A percentile compares a stretch with the other conserved stretches of the same genome.
Conservation (phyloP, 2,888 invertebrate species). For the Anthrax anthrax region DNA sequence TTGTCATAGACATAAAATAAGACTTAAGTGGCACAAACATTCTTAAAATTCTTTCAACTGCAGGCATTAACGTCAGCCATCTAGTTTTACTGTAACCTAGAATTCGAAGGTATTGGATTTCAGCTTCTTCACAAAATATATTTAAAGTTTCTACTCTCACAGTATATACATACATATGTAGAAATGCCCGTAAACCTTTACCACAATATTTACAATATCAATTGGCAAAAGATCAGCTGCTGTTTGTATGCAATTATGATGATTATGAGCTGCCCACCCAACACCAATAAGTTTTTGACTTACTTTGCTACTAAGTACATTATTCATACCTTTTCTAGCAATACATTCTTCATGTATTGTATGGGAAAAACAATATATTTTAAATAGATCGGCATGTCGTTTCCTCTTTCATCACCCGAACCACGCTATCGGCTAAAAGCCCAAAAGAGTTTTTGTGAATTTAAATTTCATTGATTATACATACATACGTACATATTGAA, state of each 20-base stretch:
- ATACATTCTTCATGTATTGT: no score
- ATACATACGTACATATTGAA: no score
- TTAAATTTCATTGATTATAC: no score
- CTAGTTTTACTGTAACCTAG: constrained; percentile 1
- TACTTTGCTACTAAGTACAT: background rate
- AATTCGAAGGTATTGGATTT: background rate
- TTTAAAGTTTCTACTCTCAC: constrained; percentile 2
- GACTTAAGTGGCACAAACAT: background rate
- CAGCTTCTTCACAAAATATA: background rate
- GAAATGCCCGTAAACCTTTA: constrained; percentile 3
- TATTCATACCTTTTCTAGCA: constrained; percentile 3
- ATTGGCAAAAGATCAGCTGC: constrained; percentile 3
- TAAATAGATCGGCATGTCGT: no score
- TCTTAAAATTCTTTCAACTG: background rate
- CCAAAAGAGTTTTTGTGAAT: no score
- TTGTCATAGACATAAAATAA: constrained; percentile 1
- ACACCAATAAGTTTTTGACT: constrained; percentile 5
- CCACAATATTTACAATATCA: constrained; percentile 3
- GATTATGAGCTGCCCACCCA: constrained; percentile 6
- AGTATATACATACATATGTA: constrained; percentile 4
- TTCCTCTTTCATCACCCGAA: no score
- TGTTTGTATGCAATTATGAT: constrained; percentile 4
- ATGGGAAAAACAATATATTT: no score
- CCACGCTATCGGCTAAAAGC: no score
- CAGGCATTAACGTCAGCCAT: constrained; percentile 1